Evolutionary conservation across 1,140 invertebrate species (phyloP).

Genomic region (Hermetia illucens): DNA sequence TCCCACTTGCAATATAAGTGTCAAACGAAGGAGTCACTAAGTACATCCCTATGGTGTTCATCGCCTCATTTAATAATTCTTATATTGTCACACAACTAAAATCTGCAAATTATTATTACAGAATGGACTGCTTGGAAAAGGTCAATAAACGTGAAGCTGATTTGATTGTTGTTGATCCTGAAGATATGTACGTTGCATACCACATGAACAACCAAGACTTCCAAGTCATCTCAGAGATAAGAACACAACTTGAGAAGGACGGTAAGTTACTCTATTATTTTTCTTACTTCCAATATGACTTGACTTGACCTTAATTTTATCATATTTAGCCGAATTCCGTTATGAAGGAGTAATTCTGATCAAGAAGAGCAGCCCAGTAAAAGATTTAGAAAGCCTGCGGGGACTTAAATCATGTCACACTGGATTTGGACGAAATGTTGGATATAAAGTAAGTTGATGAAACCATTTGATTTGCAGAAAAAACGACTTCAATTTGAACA

Average conservation of each 20-base stretch:
- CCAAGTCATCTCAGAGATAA: slow-evolving; percentile 50
- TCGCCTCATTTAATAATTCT: neutral
- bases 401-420: slow-evolving; percentile 67
- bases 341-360: slow-evolving; percentile 67
- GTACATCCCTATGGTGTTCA: neutral
- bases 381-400: slow-evolving; percentile 44
- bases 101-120: slow-evolving; percentile 21
- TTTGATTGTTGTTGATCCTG: slow-evolving; percentile 64
- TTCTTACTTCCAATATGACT: neutral
- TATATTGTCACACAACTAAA: slow-evolving; percentile 5
- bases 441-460: slow-evolving; percentile 46
- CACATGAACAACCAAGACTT: slow-evolving; percentile 47
- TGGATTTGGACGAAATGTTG: slow-evolving; percentile 61
- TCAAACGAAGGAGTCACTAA: neutral
- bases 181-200: slow-evolving; percentile 63
- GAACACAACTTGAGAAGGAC: slow-evolving; percentile 38
- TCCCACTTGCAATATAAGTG: neutral
- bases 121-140: slow-evolving; percentile 56
- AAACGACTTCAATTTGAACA: too few relatives aligned
- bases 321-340: slow-evolving; percentile 47
- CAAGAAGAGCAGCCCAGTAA: slow-evolving; percentile 49
- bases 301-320: slow-evolving; percentile 20
- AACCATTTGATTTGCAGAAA: too few relatives aligned
- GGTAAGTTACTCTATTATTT: slow-evolving; percentile 28
- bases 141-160: slow-evolving; percentile 63